These are phyloP conservation scores for Malacoraja senta DNA, from an alignment of 2,797 vertebrate species.

Conservation along the genomic window DNA sequence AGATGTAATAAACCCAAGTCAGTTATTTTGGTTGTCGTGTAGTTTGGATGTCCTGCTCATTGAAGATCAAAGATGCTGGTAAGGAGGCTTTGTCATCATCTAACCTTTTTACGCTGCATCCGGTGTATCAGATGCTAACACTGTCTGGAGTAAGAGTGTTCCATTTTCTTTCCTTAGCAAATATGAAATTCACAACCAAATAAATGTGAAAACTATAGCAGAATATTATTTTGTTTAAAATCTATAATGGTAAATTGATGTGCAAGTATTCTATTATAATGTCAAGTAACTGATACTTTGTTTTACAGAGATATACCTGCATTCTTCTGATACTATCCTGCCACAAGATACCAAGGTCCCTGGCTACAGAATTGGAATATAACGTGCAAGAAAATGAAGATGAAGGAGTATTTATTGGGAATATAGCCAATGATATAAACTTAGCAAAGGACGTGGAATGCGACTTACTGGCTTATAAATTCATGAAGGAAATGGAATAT, in stretches of 20 bases:
- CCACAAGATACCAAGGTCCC: conserved; percentile 47
- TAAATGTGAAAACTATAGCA: not conserved
- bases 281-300: conserved; percentile 33
- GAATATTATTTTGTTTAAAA: not conserved
- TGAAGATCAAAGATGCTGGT: not conserved
- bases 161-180: not conserved
- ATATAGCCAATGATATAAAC: conserved; percentile 49
- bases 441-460: conserved; percentile 27
- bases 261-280: not conserved
- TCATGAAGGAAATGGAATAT: conserved; percentile 53
- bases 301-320: conserved; percentile 55
- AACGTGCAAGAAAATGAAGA: conserved; percentile 56
- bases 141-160: not conserved
- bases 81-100: not conserved
- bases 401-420: conserved; percentile 54
- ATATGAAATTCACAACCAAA: not conserved
- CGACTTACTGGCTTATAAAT: conserved; percentile 52
- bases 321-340: conserved; percentile 49
- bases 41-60: not conserved
- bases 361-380: conserved; percentile 47
- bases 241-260: not conserved
- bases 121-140: no score
- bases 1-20: no score
- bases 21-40: not conserved
- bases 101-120: not conserved